A percentile compares a stretch with the other conserved stretches of the same genome.
Conservation (phyloP, 2,888 invertebrate species). For the Mythimna impura region DNA sequence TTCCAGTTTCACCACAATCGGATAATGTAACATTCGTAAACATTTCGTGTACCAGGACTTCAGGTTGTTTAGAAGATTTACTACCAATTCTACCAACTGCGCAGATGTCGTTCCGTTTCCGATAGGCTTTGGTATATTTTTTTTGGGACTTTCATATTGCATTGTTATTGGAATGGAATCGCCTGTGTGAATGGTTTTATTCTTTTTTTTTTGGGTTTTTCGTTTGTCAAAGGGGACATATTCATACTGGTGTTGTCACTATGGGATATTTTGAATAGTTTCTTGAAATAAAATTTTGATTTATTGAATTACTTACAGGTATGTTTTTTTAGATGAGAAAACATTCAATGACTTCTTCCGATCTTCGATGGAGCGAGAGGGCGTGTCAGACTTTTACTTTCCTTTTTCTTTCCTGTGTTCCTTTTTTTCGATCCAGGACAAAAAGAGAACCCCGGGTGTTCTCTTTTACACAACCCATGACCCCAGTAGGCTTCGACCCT, state of each 20-base stretch:
- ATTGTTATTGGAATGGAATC: conserved; percentile 52
- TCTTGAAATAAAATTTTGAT: background rate
- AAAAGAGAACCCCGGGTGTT: too few species aligned
- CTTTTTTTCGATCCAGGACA: too few species aligned
- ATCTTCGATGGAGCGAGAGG: too few species aligned
- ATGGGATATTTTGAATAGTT: background rate
- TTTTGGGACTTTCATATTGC: conserved; percentile 45
- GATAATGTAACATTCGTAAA: conserved; percentile 17
- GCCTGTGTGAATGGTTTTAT: conserved; percentile 26
- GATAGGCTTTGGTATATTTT: conserved; percentile 31
- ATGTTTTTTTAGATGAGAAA: too few species aligned
- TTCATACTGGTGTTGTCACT: conserved; percentile 6
- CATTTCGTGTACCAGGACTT: conserved; percentile 26
- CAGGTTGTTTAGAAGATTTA: conserved; percentile 46
- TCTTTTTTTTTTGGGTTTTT: conserved; percentile 5
- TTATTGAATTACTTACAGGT: background rate
- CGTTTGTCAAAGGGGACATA: background rate
- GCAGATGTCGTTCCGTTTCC: conserved; percentile 37
- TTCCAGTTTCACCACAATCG: background rate
- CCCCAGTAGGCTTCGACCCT: too few species aligned
- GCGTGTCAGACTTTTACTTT: too few species aligned
- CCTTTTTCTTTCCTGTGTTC: too few species aligned
- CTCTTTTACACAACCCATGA: too few species aligned
- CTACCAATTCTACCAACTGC: conserved; percentile 39
- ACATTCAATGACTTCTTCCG: too few species aligned